Percentiles rank a stretch among this genome's conserved stretches.
Evolutionary conservation across 2,797 vertebrate genomes (phyloP).

Genomic region (Heteromormyrus szaboi): DNA sequence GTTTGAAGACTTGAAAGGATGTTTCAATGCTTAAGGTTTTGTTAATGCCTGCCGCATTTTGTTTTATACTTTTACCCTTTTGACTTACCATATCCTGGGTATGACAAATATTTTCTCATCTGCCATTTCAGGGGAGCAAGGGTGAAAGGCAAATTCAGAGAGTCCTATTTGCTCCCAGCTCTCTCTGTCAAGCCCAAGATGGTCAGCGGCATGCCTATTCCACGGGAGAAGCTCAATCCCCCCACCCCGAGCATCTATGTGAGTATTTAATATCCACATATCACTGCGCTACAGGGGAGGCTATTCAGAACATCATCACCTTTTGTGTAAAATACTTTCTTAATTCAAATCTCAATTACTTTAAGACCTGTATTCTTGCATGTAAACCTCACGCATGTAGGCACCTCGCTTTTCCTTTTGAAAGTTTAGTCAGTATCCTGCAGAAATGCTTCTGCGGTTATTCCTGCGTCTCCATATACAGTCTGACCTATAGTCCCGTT

Average conservation of each 20-base stretch:
- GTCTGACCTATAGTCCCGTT: background rate
- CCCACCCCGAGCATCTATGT: conserved; percentile 91
- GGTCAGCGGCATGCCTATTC: conserved; percentile 54
- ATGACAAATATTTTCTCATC: background rate
- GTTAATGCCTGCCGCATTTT: background rate
- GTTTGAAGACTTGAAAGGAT: background rate
- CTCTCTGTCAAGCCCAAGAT: conserved; percentile 79
- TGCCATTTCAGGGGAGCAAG: conserved; percentile 55
- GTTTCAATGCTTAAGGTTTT: background rate
- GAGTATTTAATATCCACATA: conserved; percentile 34
- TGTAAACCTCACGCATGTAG: background rate
- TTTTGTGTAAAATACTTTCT: background rate
- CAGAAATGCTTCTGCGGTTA: background rate
- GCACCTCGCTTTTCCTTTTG: background rate
- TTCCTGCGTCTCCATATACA: background rate
- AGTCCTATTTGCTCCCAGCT: conserved; percentile 73
- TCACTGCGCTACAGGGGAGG: background rate
- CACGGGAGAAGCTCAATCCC: conserved; percentile 79
- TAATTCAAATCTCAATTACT: background rate
- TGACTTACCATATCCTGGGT: background rate
- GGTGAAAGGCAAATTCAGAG: conserved; percentile 72
- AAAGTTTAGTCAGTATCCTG: background rate
- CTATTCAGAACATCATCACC: background rate
- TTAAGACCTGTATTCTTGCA: background rate
- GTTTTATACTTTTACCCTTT: background rate